These are phyloP conservation scores for Nycticorax nycticorax DNA, from an alignment of 2,113 vertebrate genomes.

Conservation along the genomic window DNA sequence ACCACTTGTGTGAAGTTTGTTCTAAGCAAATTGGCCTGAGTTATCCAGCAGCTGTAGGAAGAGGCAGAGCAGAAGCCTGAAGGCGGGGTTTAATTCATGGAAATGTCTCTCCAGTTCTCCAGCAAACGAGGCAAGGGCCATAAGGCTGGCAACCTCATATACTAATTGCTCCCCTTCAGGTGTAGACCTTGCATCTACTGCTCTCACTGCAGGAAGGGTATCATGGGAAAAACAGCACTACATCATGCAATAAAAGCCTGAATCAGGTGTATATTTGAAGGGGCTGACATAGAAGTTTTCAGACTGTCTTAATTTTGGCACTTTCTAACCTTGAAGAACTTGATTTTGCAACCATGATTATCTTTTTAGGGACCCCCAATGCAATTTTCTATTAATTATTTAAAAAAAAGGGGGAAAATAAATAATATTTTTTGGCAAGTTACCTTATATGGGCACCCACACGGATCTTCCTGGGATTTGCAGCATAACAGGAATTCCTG, in stretches of 20 bases:
- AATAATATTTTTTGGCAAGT: not conserved
- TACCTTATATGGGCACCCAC: not conserved
- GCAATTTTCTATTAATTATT: not conserved
- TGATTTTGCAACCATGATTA: not conserved
- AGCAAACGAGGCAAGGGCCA: accelerated
- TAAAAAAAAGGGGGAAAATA: not conserved
- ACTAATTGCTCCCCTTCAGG: not conserved
- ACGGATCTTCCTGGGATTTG: not conserved
- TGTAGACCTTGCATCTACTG: not conserved
- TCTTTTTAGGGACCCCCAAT: not conserved
- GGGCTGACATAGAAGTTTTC: not conserved
- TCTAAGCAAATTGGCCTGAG: not conserved
- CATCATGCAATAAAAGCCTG: not conserved
- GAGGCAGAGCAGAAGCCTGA: not conserved
- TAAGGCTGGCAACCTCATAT: not conserved
- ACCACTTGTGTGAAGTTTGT: not conserved
- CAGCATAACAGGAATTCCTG: not conserved
- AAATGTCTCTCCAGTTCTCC: not conserved
- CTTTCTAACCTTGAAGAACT: not conserved
- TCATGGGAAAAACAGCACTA: not conserved
- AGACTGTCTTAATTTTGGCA: not conserved
- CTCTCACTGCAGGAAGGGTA: not conserved
- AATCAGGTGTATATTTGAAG: not conserved
- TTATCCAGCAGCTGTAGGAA: not conserved
- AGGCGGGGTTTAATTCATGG: not conserved